Base-by-base conservation (phyloP, 2,888 invertebrate species). In the Xanthia icteritia region DNA sequence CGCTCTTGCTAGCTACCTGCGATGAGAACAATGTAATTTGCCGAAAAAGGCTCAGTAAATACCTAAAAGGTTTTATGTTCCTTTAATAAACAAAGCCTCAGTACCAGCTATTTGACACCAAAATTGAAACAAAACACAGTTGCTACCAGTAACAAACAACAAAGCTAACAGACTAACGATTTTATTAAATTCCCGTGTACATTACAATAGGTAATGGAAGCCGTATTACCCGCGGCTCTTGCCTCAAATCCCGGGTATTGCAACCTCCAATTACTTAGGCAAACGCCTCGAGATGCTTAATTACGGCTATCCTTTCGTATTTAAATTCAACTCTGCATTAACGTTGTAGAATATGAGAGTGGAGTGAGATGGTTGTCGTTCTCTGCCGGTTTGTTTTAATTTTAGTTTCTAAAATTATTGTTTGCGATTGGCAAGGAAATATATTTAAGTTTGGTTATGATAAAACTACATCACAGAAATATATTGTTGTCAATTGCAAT, bases 231-330 rank as follows among this genome's bases (percentile, higher is more conserved):
- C 85, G 82, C 77, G 76, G 82, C 78, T 70, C 75, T 73, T 36
- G 84, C 77, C 90, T 90, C 82, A 91, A 93, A 92, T 92, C 92
- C 91, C 74, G 84, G 80, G 83, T 85, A 89, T 90, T 91, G 91
- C 92, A 92, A 92, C 92, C 93, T 92, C 92, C 93, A 94, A 94
- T 94, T 94, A 94, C 92, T 93, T 91, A 91, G 88, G 90, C 90
- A 90, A 92, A 91, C 90, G 87, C 91, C 89, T 90, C 88, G 90
- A 92, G 89, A 90, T 89, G 89, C 89, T 92, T 94, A 93, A 94
- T 93, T 94, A 93, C 90, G 82, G 90, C 89, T 92, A 87, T 93
- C 92, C 90, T 90, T 92, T 90, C 90, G 89, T 87, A 88, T 87
- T 85, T 85, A 88, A 87, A 87, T 87, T 87, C 76, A 79, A 82